These are phyloP conservation scores for Paraescarpia echinospica DNA, from an alignment of 1,140 invertebrate genomes.

Conservation along the genomic window DNA sequence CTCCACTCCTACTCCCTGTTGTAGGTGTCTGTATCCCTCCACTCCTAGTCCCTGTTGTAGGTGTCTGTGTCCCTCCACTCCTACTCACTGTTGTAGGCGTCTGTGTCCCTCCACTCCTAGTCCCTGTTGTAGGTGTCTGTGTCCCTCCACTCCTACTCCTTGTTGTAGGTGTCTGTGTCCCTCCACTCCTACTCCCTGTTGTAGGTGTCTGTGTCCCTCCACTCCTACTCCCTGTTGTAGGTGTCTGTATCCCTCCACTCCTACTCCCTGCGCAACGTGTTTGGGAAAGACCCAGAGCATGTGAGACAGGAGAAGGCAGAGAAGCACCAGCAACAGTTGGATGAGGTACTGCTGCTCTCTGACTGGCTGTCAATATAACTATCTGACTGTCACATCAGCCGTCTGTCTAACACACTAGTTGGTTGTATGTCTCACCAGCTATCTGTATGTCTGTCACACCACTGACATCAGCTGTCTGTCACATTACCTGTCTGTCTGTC, in stretches of 20 bases:
- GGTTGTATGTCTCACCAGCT: background rate
- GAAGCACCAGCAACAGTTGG: conserved; percentile 49
- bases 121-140: background rate
- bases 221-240: background rate
- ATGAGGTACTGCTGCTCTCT: conserved; percentile 40
- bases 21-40: background rate
- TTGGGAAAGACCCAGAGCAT: conserved; percentile 56
- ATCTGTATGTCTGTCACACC: background rate
- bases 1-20: background rate
- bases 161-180: no score
- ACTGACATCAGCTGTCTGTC: background rate
- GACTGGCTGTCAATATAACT: background rate
- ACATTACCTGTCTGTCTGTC: background rate
- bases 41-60: no score
- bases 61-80: no score
- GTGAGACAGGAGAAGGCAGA: conserved; percentile 55
- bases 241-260: conserved; percentile 20
- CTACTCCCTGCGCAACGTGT: conserved; percentile 53
- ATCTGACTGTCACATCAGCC: background rate
- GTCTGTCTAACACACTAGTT: background rate
- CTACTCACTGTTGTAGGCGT: no score
- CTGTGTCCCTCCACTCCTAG: background rate
- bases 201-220: no score
- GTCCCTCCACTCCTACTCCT: background rate
- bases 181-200: no score